These are phyloP conservation scores for Drosophila sucinea DNA, from an alignment of 1,140 invertebrate species.

Conservation along the genomic window DNA sequence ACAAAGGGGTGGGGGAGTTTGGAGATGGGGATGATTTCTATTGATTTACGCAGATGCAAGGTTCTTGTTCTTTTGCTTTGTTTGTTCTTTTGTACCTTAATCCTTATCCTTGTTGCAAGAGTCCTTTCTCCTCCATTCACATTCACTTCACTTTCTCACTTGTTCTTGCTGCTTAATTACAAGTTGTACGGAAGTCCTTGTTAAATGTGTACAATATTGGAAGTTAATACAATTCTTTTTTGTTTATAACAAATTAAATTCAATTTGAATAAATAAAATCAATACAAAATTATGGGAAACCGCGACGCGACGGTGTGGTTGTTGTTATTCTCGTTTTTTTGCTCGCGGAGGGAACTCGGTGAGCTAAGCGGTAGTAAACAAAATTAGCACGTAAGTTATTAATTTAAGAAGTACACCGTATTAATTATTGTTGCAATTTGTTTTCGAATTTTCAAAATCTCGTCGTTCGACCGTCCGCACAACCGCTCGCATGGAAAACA, in stretches of 20 bases:
- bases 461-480: not conserved
- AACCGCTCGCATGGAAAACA: not conserved
- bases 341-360: not conserved
- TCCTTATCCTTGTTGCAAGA: not conserved
- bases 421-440: not conserved
- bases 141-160: not conserved
- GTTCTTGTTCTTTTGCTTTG: slow-evolving; percentile 7
- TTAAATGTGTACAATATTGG: not conserved
- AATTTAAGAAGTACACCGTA: not conserved
- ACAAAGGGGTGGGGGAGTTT: not conserved
- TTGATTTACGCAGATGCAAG: slow-evolving; percentile 4
- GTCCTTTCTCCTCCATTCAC: not conserved
- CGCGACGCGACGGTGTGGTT: not conserved
- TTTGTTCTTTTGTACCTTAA: slow-evolving; percentile 3
- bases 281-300: slow-evolving; percentile 2
- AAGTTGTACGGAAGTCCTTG: not conserved
- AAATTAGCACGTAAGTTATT: not conserved
- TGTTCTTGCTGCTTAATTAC: not conserved
- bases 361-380: not conserved
- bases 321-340: not conserved
- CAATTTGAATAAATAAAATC: slow-evolving; percentile 16
- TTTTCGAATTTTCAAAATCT: not conserved
- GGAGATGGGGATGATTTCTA: slow-evolving; percentile 3
- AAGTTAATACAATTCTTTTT: not conserved
- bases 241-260: not conserved